Evolutionary conservation across 1,140 invertebrate species (phyloP), one percentile per base, ranked within the genome.

Genomic region (Drosophila eugracilis): DNA sequence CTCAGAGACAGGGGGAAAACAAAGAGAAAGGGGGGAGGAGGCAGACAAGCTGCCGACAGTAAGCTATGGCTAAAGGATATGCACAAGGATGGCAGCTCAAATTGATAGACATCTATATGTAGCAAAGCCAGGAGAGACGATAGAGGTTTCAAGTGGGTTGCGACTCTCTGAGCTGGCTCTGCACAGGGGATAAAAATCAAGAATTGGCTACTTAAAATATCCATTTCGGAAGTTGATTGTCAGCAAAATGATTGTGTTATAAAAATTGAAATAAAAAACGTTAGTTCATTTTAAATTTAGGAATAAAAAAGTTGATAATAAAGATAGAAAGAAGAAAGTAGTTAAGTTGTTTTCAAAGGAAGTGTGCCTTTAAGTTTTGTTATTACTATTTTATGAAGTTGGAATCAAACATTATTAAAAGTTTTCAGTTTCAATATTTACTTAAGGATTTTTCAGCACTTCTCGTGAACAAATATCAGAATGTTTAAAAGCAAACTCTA

Each of bases 31-130:
- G 37, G 9, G 47, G 22, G 1, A 45, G 19, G 45, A 10, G 36
- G 28, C 54, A 72, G 70, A 73, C 70, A 73, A 53, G 70, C 69
- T 73, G 70, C 55, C 70, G 63, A 67, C 63, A 67, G 63, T 67
- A 45, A 67, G 60, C 60, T 62, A 62, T 62, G 59, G 67, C 67
- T 50, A 73, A 73, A 73, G 70, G 70, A 73, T 73, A 73, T 73
- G 47, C 69, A 39, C 57, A 73, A 62, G 70, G 70, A 70, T 70
- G 69, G 47, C 67, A 52, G 41, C 69, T 73, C 70, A 73, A 63
- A 74, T 65, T 74, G 71, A 74, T 74, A 74, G 71, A 74, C 70
- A 65, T 74, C 42, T 74, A 48, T 42, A 73, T 57, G 45, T 65
- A 65, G 47, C 26, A 22, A 22, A 28, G 22, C 45, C 7, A 39